Evolutionary conservation across 2,797 vertebrate species (phyloP).

Genomic region (Sebastes taczanowskii): DNA sequence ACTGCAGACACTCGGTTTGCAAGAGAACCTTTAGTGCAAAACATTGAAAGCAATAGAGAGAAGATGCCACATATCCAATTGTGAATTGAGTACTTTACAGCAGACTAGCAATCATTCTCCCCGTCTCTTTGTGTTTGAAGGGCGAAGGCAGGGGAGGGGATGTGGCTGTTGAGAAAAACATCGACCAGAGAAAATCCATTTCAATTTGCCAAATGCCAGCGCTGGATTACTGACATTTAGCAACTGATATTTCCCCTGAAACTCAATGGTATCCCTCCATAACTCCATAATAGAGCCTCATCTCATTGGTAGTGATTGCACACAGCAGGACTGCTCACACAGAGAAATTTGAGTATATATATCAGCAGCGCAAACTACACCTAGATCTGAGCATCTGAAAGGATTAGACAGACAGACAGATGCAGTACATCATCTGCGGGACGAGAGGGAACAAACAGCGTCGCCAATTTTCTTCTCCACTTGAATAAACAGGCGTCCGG

Average conservation of each 20-base stretch:
- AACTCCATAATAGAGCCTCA: slow-evolving; percentile 48
- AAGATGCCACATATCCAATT: background rate
- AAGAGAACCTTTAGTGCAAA: slow-evolving; percentile 2
- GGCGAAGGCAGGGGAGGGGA: slow-evolving; percentile 20
- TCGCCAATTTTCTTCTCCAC: slow-evolving; percentile 8
- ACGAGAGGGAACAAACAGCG: slow-evolving; percentile 11
- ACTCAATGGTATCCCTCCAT: slow-evolving; percentile 43
- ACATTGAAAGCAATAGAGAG: background rate
- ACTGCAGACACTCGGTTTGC: background rate
- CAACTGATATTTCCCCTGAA: slow-evolving; percentile 67
- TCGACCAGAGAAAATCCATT: slow-evolving; percentile 72
- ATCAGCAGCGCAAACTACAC: background rate
- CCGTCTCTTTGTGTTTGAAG: slow-evolving; percentile 45
- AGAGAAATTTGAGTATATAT: slow-evolving; percentile 18
- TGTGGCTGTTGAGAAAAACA: slow-evolving; percentile 54
- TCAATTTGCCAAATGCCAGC: slow-evolving; percentile 74
- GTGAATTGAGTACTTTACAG: slow-evolving; percentile 18
- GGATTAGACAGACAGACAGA: slow-evolving; percentile 29
- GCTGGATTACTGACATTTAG: slow-evolving; percentile 77
- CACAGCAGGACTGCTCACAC: slow-evolving; percentile 39
- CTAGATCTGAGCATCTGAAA: slow-evolving; percentile 10
- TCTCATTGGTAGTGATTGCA: slow-evolving; percentile 59
- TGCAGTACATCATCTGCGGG: slow-evolving; percentile 21
- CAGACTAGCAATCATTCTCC: slow-evolving; percentile 14
- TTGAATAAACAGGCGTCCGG: slow-evolving; percentile 24